These are phyloP conservation scores for Garrulus glandarius DNA, from an alignment of 2,797 vertebrate species.

Conservation along the genomic window DNA sequence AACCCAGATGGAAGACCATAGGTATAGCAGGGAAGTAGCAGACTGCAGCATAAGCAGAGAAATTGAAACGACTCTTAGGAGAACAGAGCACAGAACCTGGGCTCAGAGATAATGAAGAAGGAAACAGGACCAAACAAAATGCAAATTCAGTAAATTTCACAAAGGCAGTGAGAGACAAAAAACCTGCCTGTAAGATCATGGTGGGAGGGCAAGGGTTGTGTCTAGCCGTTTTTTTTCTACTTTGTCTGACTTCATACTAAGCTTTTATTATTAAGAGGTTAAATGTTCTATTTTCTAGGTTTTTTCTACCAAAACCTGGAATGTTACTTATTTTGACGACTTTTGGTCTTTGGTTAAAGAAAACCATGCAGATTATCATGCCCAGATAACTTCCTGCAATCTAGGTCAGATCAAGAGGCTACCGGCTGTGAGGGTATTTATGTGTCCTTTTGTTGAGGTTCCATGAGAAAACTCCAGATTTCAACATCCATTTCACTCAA, in stretches of 20 bases:
- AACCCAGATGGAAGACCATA: neutral
- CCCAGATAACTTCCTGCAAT: neutral
- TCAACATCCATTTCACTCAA: neutral
- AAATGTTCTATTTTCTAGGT: neutral
- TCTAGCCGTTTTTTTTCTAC: neutral
- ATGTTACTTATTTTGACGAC: neutral
- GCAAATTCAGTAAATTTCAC: neutral
- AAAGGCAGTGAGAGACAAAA: neutral
- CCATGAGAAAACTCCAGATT: neutral
- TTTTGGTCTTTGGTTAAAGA: neutral
- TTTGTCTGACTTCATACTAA: neutral
- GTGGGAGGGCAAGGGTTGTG: neutral
- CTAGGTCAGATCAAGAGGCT: neutral
- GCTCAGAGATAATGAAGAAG: neutral
- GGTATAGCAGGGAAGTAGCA: neutral
- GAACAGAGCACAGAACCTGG: neutral
- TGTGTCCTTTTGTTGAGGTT: neutral
- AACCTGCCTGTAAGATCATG: neutral
- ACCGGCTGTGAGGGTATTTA: neutral
- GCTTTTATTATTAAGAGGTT: neutral
- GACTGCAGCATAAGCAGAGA: neutral
- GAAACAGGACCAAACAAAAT: neutral
- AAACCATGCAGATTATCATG: neutral
- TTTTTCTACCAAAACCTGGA: neutral
- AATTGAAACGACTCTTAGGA: neutral